Base-by-base conservation (phyloP, 2,113 vertebrate species). In the Aegypius monachus region DNA sequence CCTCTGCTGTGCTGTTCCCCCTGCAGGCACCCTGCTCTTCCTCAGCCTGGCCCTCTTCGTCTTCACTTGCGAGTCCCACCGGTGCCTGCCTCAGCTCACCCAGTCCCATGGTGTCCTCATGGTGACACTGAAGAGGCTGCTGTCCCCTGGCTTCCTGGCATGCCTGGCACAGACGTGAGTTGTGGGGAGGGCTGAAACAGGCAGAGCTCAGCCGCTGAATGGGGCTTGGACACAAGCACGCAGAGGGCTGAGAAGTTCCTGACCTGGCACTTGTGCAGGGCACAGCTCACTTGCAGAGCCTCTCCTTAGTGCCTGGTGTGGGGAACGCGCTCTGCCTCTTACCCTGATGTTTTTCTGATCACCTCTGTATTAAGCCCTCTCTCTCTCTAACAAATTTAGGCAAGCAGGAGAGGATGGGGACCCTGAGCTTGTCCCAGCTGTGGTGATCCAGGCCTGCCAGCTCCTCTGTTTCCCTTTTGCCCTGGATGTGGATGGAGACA, bases 401-500 rank as follows among this genome's bases (percentile, higher is more conserved):
- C 97, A 97, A 94, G 48, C 91, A 86, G 7, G 95, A 93, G 81
- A 96, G 21, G 31, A 91, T 31, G 90, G 92, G 13, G 93, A 97
- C 29, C 55, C 95, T 27, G 94, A 97, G 48, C 95, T 98, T 81
- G 94, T 98, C 52, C 93, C 97, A 17, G 62, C 94, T 20, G 75
- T 98, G 78, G 98, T 98, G 29, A 96, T 96, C 50, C 98, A 97
- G 23, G 94, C 97, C 67, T 98, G 98, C 91, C 98, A 98, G 86
- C 96, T 98, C 31, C 93, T 98, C 47, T 98, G 98, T 84, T 98
- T 98, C 78, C 98, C 98, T 32, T 98, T 98, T 34, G 97, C 98
- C 43, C 38, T 98, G 96, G 98, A 98, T 45, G 68, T 97, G 90
- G 95, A 98, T 36, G 81, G 80, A 40, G 95, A 98, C 36, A 95